Evolutionary conservation across 2,113 vertebrate genomes (phyloP), one percentile per base, ranked within the genome.

Genomic region (Xiphophorus hellerii): DNA sequence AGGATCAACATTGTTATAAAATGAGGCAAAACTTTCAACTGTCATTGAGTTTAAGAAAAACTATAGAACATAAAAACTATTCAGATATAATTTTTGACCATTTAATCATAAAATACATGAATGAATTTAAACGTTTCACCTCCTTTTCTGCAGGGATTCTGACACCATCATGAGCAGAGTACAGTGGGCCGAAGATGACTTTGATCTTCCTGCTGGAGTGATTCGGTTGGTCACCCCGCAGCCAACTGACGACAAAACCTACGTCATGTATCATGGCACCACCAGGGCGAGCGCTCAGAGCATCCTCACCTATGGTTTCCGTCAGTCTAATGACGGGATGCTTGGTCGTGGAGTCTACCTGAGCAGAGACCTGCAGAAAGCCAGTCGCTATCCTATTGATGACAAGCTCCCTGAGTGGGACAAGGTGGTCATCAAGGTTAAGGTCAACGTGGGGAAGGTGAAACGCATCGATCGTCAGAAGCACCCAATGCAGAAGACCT

Each of bases 231-330:
- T 4, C 1, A 0, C 0, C 0, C 0, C 7, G 0, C 7, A 14
- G 0, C 88, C 90, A 0, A 0, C 0, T 0, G 1, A 35, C 0
- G 1, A 0, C 1, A 22, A 0, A 8, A 71, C 1, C 1, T 95
- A 93, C 27, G 2, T 87, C 37, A 95, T 95, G 93, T 95, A 93
- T 75, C 94, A 95, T 11, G 94, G 94, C 22, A 95, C 94, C 71
- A 85, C 66, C 35, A 61, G 4, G 0, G 0, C 0, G 0, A 31
- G 0, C 0, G 89, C 87, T 22, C 0, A 8, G 0, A 0, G 1
- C 7, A 94, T 95, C 69, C 0, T 0, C 12, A 0, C 0, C 0
- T 0, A 0, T 0, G 91, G 93, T 0, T 94, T 95, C 42, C 0
- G 0, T 0, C 74, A 0, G 13, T 94, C 94, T 2, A 0, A 0